Evolutionary conservation across 2,888 invertebrate genomes (phyloP), one percentile per base, ranked within the genome.

Genomic region (Luperina testacea): DNA sequence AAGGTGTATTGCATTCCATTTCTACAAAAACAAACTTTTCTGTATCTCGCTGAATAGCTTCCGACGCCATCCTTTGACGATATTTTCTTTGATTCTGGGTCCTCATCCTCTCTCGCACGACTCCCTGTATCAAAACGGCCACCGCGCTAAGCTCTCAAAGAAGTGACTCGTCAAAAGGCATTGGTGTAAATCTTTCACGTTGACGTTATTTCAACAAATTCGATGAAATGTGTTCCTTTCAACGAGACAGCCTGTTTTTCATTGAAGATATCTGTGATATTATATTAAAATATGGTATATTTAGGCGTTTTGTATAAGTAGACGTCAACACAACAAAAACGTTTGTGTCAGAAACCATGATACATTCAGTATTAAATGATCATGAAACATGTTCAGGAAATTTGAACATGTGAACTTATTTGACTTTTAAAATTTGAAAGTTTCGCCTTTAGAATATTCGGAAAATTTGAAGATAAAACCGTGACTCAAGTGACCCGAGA

Each of bases 31-130:
- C 6, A 69, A 67, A 72, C 42, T 65, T 75, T 77, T 67, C 38
- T 57, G 73, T 76, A 72, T 81, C 51, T 63, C 63, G n/a, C 57
- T 70, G 75, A 82, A 81, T 78, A 72, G 65, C 68, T 75, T 69
- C 77, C 38, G 7, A 72, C 76, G 69, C 51, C 70, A 74, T 82
- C 84, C 85, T 89, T 90, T 89, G 85, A 85, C 78, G 83, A 72
- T 64, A 72, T 75, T 84, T 75, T 81, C 85, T 88, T 91, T 91
- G 87, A 89, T 84, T 90, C 80, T 71, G 64, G 82, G 82, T 77
- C 78, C 81, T 74, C 64, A 83, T 80, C 77, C 78, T 72, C 61
- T 81, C 61, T 81, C 80, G 63, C 78, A 75, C 81, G 73, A 68
- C 72, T 67, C 71, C 53, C 63, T 63, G 53, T 78, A 81, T 81